These are phyloP conservation scores for Daktulosphaira vitifoliae DNA, from an alignment of 1,140 invertebrate genomes.

Conservation along the genomic window DNA sequence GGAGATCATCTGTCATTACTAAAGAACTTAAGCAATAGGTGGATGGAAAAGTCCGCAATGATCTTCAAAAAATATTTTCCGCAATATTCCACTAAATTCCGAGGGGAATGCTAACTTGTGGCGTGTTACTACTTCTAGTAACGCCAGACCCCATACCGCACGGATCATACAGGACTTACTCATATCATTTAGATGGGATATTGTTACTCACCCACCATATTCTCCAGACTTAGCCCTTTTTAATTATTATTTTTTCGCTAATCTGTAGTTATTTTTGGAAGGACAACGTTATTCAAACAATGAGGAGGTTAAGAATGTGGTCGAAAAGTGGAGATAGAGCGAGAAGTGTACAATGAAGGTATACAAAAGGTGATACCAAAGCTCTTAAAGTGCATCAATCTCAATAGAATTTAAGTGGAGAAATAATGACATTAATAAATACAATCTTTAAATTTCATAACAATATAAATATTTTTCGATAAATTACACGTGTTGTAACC, in stretches of 20 bases:
- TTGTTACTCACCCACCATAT: conserved; percentile 41
- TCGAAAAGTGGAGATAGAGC: conserved; percentile 2
- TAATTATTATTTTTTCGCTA: conserved; percentile 40
- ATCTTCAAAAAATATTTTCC: background rate
- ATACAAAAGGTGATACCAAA: conserved; percentile 12
- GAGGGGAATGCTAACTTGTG: conserved; percentile 34
- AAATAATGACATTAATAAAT: conserved; percentile 7
- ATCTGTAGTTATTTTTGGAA: conserved; percentile 34
- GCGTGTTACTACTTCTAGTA: conserved; percentile 41
- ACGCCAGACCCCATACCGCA: conserved; percentile 41
- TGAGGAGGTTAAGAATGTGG: conserved; percentile 11
- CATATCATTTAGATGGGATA: conserved; percentile 40
- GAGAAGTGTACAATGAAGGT: conserved; percentile 16
- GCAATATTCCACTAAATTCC: background rate
- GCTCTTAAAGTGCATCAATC: conserved; percentile 15
- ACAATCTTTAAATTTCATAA: background rate
- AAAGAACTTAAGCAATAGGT: background rate
- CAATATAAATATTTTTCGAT: background rate
- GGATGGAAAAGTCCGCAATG: background rate
- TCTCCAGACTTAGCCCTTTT: conserved; percentile 41
- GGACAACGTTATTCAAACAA: conserved; percentile 32
- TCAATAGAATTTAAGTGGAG: conserved; percentile 23
- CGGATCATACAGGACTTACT: conserved; percentile 35
- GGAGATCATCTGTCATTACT: no score
- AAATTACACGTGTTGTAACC: background rate